Evolutionary conservation across 1,140 invertebrate genomes (phyloP).

Genomic region (Listronotus oregonensis): DNA sequence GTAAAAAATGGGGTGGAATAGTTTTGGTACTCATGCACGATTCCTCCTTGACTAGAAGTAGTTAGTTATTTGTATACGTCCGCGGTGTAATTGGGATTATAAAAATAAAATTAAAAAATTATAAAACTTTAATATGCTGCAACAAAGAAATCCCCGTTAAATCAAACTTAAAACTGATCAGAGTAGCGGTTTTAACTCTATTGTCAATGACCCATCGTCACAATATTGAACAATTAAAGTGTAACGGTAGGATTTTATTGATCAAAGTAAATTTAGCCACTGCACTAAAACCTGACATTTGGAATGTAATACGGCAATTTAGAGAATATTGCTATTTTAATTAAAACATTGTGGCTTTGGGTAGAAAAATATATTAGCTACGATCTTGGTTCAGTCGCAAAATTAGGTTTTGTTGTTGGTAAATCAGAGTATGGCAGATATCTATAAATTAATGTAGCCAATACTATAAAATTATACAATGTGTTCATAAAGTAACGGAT

Average conservation of each 20-base stretch:
- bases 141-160: constrained; percentile 8
- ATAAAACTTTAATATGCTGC: background rate
- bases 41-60: too few species aligned
- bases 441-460: too few species aligned
- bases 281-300: constrained; percentile 20
- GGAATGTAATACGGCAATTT: constrained; percentile 25
- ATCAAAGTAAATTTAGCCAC: constrained; percentile 31
- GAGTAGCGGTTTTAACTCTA: constrained; percentile 4
- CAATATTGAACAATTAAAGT: constrained; percentile 28
- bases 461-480: too few species aligned
- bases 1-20: too few species aligned
- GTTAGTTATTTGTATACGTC: too few species aligned
- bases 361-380: constrained; percentile 21
- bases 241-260: constrained; percentile 26
- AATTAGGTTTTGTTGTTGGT: constrained; percentile 15
- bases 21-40: too few species aligned
- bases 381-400: constrained; percentile 21
- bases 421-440: too few species aligned
- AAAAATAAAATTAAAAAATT: background rate
- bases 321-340: constrained; percentile 27
- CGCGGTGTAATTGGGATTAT: too few species aligned
- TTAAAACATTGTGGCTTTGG: constrained; percentile 15
- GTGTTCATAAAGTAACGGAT: too few species aligned
- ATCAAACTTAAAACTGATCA: constrained; percentile 18
- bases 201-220: constrained; percentile 10